Percentiles rank a stretch among this genome's conserved stretches.
These are phyloP conservation scores for Sebastes hubbsi DNA, from an alignment of 2,797 vertebrate genomes.

Conservation along the genomic window DNA sequence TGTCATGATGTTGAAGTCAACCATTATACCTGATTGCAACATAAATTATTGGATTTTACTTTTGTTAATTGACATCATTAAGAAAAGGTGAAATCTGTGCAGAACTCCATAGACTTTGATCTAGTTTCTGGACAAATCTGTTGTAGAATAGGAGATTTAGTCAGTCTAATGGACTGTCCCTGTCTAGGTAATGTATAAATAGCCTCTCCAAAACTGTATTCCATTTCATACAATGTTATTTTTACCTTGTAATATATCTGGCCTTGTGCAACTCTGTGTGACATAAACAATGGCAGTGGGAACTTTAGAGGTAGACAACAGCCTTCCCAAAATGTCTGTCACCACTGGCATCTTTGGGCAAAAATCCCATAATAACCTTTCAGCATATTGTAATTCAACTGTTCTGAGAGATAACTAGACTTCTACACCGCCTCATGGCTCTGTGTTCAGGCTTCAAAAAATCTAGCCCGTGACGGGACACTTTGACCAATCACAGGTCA, in stretches of 20 bases:
- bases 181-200: constrained; percentile 12
- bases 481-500: too few relatives aligned
- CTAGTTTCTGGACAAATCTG: neutral
- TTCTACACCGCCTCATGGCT: too few relatives aligned
- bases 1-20: constrained; percentile 30
- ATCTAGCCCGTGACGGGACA: too few relatives aligned
- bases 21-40: constrained; percentile 44
- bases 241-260: constrained; percentile 39
- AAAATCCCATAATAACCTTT: too few relatives aligned
- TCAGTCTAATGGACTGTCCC: neutral
- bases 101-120: neutral
- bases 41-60: constrained; percentile 28
- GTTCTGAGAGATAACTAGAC: too few relatives aligned
- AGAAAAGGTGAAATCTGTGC: neutral
- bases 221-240: constrained; percentile 47
- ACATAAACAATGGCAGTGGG: constrained; percentile 27
- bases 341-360: neutral
- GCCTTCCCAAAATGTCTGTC: constrained; percentile 48
- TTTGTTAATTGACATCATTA: constrained; percentile 20
- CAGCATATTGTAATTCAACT: too few relatives aligned
- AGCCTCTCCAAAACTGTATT: constrained; percentile 13
- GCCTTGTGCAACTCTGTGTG: constrained; percentile 18
- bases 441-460: too few relatives aligned
- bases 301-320: constrained; percentile 9
- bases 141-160: neutral